Evolutionary conservation across 1,140 invertebrate genomes (phyloP).

Genomic region (Pseudomyrmex concolor): DNA sequence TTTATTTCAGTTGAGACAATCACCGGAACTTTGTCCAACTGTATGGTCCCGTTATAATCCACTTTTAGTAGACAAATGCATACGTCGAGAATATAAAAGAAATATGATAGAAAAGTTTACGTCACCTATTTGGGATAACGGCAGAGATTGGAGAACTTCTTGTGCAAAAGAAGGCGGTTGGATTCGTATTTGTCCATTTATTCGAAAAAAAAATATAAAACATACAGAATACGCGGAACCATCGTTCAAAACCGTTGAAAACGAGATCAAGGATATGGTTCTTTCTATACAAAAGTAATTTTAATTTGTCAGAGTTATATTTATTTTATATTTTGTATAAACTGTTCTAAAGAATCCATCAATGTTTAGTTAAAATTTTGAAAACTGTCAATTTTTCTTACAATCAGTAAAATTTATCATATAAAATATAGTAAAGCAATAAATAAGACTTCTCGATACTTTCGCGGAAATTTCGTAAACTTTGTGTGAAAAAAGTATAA

Average conservation of each 20-base stretch:
- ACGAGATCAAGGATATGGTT: slow-evolving; percentile 79
- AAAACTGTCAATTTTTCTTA: not conserved
- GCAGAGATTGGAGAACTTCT: slow-evolving; percentile 86
- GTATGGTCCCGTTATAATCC: slow-evolving; percentile 76
- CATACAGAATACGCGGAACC: slow-evolving; percentile 54
- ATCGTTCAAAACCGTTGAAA: slow-evolving; percentile 72
- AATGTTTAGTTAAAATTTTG: slow-evolving; percentile 10
- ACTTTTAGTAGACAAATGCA: slow-evolving; percentile 72
- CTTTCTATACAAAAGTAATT: slow-evolving; percentile 81
- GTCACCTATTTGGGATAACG: slow-evolving; percentile 86
- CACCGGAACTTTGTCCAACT: slow-evolving; percentile 69
- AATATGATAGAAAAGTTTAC: slow-evolving; percentile 65
- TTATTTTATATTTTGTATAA: not conserved
- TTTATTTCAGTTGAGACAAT: slow-evolving; percentile 71
- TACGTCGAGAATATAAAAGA: slow-evolving; percentile 73
- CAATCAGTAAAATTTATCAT: not conserved
- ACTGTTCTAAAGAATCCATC: not conserved
- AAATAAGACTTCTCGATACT: not conserved
- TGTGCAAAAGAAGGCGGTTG: slow-evolving; percentile 87
- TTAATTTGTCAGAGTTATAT: not conserved
- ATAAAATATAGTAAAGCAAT: not conserved
- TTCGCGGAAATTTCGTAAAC: too few relatives aligned
- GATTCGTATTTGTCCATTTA: slow-evolving; percentile 87
- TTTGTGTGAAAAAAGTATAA: too few relatives aligned
- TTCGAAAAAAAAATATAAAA: slow-evolving; percentile 66